phyloP scores from a whole-genome alignment of 1,140 invertebrate genomes.

The Drosophila sulfurigaster region DNA sequence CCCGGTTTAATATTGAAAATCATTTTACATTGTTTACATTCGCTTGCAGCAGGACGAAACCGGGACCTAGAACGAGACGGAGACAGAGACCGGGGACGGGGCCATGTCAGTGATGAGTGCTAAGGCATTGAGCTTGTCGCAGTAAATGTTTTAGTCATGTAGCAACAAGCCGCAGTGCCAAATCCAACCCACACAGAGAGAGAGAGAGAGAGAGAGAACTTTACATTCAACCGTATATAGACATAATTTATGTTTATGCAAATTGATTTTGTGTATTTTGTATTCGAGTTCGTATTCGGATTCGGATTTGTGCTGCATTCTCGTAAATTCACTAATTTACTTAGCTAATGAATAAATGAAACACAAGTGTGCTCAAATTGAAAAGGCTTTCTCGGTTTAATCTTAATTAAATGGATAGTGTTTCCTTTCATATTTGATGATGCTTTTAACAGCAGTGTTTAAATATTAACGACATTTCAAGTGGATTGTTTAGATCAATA shows the following conservation, averaged over 20 bases:
- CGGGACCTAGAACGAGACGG: too few species aligned
- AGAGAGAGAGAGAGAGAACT: background rate
- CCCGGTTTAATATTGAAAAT: slow-evolving; percentile 59
- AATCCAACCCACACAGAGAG: slow-evolving; percentile 31
- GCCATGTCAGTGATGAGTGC: slow-evolving; percentile 27
- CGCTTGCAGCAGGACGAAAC: slow-evolving; percentile 7
- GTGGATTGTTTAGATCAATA: background rate
- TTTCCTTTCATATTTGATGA: too few species aligned
- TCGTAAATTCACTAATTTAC: slow-evolving; percentile 9
- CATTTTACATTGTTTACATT: slow-evolving; percentile 65
- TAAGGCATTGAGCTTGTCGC: slow-evolving; percentile 56
- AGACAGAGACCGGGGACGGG: background rate
- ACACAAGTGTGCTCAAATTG: background rate
- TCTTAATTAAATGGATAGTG: background rate
- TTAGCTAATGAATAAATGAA: slow-evolving; percentile 13
- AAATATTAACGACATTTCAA: too few species aligned
- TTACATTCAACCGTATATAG: slow-evolving; percentile 12
- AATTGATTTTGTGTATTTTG: slow-evolving; percentile 30
- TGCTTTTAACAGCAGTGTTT: too few species aligned
- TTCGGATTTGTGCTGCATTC: slow-evolving; percentile 9
- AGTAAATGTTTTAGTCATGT: slow-evolving; percentile 78
- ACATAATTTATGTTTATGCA: slow-evolving; percentile 50
- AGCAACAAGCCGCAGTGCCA: slow-evolving; percentile 70
- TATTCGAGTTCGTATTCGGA: background rate
- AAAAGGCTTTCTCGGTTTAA: background rate